Conservation (phyloP, 2,888 invertebrate species). For the Cepaea hortensis region DNA sequence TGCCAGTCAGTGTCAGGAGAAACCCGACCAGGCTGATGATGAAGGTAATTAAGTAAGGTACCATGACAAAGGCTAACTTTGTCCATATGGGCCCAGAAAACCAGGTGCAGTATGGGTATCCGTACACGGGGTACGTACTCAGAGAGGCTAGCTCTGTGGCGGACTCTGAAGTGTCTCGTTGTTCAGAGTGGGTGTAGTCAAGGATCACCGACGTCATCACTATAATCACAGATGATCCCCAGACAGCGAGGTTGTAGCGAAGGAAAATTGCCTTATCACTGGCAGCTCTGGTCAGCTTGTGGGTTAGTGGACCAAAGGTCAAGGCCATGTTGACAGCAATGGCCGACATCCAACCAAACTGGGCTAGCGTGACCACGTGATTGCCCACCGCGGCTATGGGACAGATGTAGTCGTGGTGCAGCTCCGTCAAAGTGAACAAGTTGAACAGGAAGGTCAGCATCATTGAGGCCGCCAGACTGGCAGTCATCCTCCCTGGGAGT, state of each 20-base stretch:
- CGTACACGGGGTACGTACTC: slow-evolving; percentile 19
- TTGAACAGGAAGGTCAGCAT: slow-evolving; percentile 14
- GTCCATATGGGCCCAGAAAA: slow-evolving; percentile 40
- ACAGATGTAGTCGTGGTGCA: slow-evolving; percentile 38
- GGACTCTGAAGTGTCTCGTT: not conserved
- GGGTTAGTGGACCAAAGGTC: slow-evolving; percentile 44
- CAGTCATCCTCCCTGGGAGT: slow-evolving; percentile 30
- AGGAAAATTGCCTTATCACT: not conserved
- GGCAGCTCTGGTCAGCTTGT: not conserved
- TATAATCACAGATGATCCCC: not conserved
- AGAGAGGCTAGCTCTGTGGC: not conserved
- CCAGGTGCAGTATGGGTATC: slow-evolving; percentile 38
- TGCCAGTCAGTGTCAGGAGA: slow-evolving; percentile 48
- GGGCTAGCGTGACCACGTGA: slow-evolving; percentile 47
- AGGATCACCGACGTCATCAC: slow-evolving; percentile 21
- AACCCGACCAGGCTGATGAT: slow-evolving; percentile 49
- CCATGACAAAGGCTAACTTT: slow-evolving; percentile 38
- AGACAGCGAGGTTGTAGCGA: slow-evolving; percentile 27
- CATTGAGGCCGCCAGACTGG: slow-evolving; percentile 38
- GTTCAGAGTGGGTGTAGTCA: slow-evolving; percentile 18
- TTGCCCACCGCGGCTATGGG: slow-evolving; percentile 34
- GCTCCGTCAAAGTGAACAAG: not conserved
- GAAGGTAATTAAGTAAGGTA: slow-evolving; percentile 45
- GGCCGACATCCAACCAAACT: slow-evolving; percentile 53
- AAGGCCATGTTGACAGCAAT: slow-evolving; percentile 52